Conservation (phyloP, 2,888 invertebrate species). For the Chrysolina americana region DNA sequence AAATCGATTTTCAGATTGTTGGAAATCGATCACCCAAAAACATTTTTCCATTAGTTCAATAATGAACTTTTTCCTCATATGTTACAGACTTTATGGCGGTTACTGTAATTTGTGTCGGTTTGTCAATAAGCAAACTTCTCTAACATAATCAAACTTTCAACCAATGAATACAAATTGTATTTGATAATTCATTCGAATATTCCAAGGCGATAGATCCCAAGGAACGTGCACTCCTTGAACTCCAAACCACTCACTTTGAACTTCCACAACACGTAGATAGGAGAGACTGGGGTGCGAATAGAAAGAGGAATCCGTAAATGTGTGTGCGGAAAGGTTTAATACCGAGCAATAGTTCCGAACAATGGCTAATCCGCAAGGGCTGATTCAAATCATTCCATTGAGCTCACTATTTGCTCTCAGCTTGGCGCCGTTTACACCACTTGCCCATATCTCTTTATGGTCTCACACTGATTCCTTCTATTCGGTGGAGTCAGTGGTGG, state of each 20-base stretch:
- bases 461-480: conserved; percentile 60
- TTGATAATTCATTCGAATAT: no score
- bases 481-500: conserved; percentile 22
- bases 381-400: conserved; percentile 61
- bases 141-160: no score
- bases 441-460: conserved; percentile 59
- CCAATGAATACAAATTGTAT: no score
- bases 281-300: conserved; percentile 4
- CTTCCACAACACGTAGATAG: neutral
- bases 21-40: no score
- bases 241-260: neutral
- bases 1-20: no score
- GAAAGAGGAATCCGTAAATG: conserved; percentile 24
- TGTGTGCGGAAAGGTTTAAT: conserved; percentile 62
- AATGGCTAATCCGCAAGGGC: conserved; percentile 62
- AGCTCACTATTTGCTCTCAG: conserved; percentile 64
- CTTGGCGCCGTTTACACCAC: conserved; percentile 64
- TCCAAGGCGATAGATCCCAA: no score
- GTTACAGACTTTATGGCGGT: no score
- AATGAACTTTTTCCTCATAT: no score
- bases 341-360: conserved; percentile 58
- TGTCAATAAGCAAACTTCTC: no score
- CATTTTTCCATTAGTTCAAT: no score
- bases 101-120: no score
- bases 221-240: neutral